These are phyloP conservation scores for Magallana gigas DNA, from an alignment of 1,140 invertebrate genomes.

Conservation along the genomic window DNA sequence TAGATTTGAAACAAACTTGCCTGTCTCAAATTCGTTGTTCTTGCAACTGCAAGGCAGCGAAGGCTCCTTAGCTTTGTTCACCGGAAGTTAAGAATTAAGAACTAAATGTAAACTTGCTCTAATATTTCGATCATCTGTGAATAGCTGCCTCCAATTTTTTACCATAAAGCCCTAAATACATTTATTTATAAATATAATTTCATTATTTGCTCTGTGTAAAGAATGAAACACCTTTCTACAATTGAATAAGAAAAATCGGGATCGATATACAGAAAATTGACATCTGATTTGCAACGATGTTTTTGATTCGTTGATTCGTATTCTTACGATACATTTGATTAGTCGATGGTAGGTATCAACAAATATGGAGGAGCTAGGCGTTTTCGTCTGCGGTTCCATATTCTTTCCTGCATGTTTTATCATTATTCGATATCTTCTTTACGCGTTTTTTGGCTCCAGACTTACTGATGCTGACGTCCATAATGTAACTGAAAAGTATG, in stretches of 20 bases:
- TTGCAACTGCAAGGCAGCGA: no score
- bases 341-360: constrained; percentile 27
- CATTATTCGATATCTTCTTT: constrained; percentile 35
- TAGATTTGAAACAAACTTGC: no score
- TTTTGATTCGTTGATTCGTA: background rate
- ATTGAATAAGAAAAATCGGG: background rate
- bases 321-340: constrained; percentile 28
- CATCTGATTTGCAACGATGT: background rate
- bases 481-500: constrained; percentile 57
- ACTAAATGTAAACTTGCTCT: no score
- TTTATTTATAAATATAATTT: no score
- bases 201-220: no score
- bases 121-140: no score
- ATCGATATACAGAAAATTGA: background rate
- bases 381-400: constrained; percentile 42
- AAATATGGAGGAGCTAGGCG: constrained; percentile 43
- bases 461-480: constrained; percentile 46
- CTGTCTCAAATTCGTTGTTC: no score
- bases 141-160: no score
- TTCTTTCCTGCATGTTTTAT: constrained; percentile 51
- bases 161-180: no score
- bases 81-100: no score
- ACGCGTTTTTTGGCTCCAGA: constrained; percentile 9
- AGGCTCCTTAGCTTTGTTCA: no score
- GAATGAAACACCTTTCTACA: no score